Percentiles rank a stretch among this genome's conserved stretches.
phyloP scores from a whole-genome alignment of 2,888 invertebrate genomes.

The Heterodera filipjevi region DNA sequence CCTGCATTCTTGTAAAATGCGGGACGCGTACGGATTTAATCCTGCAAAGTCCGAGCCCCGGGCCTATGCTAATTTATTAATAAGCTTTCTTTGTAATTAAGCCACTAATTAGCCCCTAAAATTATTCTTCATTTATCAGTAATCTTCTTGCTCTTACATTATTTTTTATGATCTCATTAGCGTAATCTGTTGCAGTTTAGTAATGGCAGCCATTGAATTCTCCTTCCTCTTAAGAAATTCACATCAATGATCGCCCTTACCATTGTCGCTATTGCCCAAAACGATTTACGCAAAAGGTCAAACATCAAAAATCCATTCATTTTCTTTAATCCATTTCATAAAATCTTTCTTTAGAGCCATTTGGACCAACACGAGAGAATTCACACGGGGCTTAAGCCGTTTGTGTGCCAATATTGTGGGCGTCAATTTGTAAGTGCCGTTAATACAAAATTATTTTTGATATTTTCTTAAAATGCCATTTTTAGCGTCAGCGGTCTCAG shows the following conservation, averaged over 20 bases:
- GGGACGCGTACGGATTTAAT: no score
- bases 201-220: background rate
- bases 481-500: slow-evolving; percentile 53
- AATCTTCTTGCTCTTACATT: no score
- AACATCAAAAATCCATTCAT: background rate
- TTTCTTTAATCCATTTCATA: no score
- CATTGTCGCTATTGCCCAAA: slow-evolving; percentile 57
- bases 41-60: no score
- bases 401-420: slow-evolving; percentile 57
- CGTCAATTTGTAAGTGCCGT: slow-evolving; percentile 46
- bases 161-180: no score
- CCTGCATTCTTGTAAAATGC: no score
- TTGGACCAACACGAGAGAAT: slow-evolving; percentile 64
- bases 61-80: no score
- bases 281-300: slow-evolving; percentile 60
- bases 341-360: slow-evolving; percentile 45
- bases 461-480: background rate
- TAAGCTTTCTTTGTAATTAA: no score
- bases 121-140: no score
- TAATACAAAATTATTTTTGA: no score
- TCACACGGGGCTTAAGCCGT: slow-evolving; percentile 63
- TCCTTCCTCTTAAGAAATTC: slow-evolving; percentile 45
- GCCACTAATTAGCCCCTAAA: no score
- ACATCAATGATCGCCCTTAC: slow-evolving; percentile 59
- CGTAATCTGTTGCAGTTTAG: background rate